phyloP scores from a whole-genome alignment of 1,140 invertebrate species.

The Cylas formicarius region DNA sequence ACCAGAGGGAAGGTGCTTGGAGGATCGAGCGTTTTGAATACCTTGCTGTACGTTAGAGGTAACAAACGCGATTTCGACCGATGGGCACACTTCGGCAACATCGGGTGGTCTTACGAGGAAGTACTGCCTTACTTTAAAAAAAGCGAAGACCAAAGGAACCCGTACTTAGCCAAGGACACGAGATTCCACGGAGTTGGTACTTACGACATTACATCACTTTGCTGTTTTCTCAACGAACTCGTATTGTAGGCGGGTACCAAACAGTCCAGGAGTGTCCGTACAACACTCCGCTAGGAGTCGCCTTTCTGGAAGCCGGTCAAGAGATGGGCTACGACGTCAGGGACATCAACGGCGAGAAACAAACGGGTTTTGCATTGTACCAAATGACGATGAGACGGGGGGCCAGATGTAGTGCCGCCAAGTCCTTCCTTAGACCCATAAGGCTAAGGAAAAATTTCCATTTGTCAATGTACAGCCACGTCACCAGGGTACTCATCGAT shows the following conservation, averaged over 20 bases:
- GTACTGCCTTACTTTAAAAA: constrained; percentile 84
- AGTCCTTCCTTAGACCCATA: constrained; percentile 72
- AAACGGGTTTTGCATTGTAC: constrained; percentile 73
- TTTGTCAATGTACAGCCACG: constrained; percentile 65
- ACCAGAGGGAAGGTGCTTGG: constrained; percentile 79
- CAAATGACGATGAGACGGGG: constrained; percentile 78
- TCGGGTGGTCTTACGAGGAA: constrained; percentile 83
- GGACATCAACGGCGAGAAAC: constrained; percentile 69
- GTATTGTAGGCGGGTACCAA: constrained; percentile 60
- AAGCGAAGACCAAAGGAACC: constrained; percentile 75
- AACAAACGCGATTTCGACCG: constrained; percentile 81
- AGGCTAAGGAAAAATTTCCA: constrained; percentile 65
- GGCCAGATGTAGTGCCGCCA: constrained; percentile 63
- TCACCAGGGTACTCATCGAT: constrained; percentile 69
- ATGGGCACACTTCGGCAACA: constrained; percentile 82
- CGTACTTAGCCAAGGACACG: constrained; percentile 64
- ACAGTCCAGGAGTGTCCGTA: constrained; percentile 75
- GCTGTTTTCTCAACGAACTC: not conserved
- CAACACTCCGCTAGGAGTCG: constrained; percentile 70
- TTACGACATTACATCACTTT: not conserved
- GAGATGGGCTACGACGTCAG: constrained; percentile 83
- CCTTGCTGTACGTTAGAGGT: constrained; percentile 88
- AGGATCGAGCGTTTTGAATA: constrained; percentile 79
- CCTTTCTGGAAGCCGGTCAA: constrained; percentile 79
- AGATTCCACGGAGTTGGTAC: constrained; percentile 51